Evolutionary conservation across 64 coral and sea anemone genomes (phyloP).

Genomic region (Porites lutea): DNA sequence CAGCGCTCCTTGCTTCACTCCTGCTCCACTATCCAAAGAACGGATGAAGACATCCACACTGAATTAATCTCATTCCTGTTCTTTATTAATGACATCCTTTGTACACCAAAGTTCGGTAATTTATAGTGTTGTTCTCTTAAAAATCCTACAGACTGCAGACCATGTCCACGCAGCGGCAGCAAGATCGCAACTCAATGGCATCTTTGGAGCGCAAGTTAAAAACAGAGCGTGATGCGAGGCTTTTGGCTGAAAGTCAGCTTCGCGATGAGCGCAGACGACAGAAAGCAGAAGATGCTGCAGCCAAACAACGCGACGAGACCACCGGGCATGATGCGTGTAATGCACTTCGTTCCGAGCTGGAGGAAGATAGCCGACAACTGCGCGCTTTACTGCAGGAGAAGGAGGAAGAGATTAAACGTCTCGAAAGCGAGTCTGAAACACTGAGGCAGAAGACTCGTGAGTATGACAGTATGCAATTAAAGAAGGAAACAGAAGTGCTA

Average conservation of each 20-base stretch:
- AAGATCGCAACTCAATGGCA: constrained; percentile 91
- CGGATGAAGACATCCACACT: too few species aligned
- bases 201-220: constrained; percentile 95
- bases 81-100: too few species aligned
- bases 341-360: constrained; percentile 82
- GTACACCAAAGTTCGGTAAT: background rate
- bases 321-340: constrained; percentile 87
- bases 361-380: constrained; percentile 88
- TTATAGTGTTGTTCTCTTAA: background rate
- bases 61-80: too few species aligned
- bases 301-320: constrained; percentile 84
- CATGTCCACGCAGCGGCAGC: constrained; percentile 77
- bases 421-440: constrained; percentile 83
- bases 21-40: background rate
- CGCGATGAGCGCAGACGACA: constrained; percentile 93
- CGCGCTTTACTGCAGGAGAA: constrained; percentile 82
- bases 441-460: constrained; percentile 91
- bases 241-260: constrained; percentile 90
- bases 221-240: constrained; percentile 94
- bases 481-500: constrained; percentile 96
- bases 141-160: constrained; percentile 28
- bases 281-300: constrained; percentile 81
- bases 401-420: constrained; percentile 82
- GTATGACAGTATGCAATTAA: constrained; percentile 89
- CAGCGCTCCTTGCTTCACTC: constrained; percentile 82